Percentiles rank a stretch among this genome's conserved stretches.
These are phyloP conservation scores for Macrosteles quadrilineatus DNA, from an alignment of 1,140 invertebrate genomes.

Conservation along the genomic window DNA sequence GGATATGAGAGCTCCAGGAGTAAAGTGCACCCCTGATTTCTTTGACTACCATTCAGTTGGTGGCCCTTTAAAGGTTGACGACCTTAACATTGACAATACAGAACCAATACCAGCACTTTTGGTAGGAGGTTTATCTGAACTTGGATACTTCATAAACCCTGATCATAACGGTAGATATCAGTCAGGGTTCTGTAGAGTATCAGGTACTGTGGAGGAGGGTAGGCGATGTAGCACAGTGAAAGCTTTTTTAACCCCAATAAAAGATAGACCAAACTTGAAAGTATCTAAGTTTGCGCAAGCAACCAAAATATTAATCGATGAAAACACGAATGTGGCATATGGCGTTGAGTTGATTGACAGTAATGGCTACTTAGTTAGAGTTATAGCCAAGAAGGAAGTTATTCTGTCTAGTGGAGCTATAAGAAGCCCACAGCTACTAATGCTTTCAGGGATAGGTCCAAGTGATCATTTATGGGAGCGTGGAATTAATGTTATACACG, in stretches of 20 bases:
- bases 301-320: conserved; percentile 73
- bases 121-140: conserved; percentile 41
- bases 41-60: conserved; percentile 48
- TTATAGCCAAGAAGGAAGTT: conserved; percentile 61
- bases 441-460: conserved; percentile 87
- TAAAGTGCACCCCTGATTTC: conserved; percentile 37
- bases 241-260: conserved; percentile 69
- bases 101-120: conserved; percentile 44
- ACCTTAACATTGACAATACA: conserved; percentile 56
- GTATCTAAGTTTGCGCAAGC: conserved; percentile 64
- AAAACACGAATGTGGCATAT: conserved; percentile 64
- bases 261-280: conserved; percentile 63
- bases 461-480: conserved; percentile 67
- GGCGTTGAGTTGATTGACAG: conserved; percentile 62
- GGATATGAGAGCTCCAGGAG: conserved; percentile 54
- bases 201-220: conserved; percentile 66
- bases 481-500: conserved; percentile 70
- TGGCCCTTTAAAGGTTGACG: conserved; percentile 42
- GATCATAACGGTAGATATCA: conserved; percentile 56
- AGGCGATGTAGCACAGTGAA: conserved; percentile 70
- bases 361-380: conserved; percentile 42
- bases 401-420: conserved; percentile 79
- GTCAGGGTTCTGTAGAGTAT: conserved; percentile 48
- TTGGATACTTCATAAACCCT: conserved; percentile 54
- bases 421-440: conserved; percentile 77